phyloP scores from a whole-genome alignment of 2,888 invertebrate species.

The Phengaris alcon region DNA sequence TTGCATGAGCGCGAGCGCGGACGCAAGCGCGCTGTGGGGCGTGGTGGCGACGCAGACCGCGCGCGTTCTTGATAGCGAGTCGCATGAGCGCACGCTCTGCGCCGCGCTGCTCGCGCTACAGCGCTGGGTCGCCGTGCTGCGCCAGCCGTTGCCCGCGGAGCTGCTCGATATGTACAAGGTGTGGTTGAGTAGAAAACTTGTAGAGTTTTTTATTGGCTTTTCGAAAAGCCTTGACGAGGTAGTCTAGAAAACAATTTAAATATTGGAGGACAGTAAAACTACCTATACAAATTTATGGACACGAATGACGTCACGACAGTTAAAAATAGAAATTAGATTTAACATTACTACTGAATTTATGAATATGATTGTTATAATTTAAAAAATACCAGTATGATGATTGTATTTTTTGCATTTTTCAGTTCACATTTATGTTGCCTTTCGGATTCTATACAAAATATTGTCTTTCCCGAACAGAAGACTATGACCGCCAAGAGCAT shows the following conservation, averaged over 20 bases:
- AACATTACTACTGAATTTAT: too few species aligned
- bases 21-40: conserved; percentile 78
- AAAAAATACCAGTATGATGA: too few species aligned
- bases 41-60: conserved; percentile 83
- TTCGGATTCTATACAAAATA: conserved; percentile 34
- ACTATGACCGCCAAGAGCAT: conserved; percentile 87
- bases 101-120: conserved; percentile 89
- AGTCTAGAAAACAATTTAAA: too few species aligned
- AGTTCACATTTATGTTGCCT: too few species aligned
- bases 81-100: conserved; percentile 93
- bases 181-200: too few species aligned
- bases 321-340: too few species aligned
- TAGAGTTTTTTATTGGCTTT: too few species aligned
- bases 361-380: too few species aligned
- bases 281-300: neutral
- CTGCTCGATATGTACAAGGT: conserved; percentile 83
- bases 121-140: conserved; percentile 83
- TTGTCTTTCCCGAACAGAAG: conserved; percentile 78
- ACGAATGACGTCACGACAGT: neutral
- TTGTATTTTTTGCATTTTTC: too few species aligned
- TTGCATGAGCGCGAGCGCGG: conserved; percentile 68
- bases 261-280: neutral
- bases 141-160: conserved; percentile 73
- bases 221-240: too few species aligned
- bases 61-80: conserved; percentile 90